Evolutionary conservation across 2,797 vertebrate genomes (phyloP).

Genomic region (Epinephelus malabaricus): DNA sequence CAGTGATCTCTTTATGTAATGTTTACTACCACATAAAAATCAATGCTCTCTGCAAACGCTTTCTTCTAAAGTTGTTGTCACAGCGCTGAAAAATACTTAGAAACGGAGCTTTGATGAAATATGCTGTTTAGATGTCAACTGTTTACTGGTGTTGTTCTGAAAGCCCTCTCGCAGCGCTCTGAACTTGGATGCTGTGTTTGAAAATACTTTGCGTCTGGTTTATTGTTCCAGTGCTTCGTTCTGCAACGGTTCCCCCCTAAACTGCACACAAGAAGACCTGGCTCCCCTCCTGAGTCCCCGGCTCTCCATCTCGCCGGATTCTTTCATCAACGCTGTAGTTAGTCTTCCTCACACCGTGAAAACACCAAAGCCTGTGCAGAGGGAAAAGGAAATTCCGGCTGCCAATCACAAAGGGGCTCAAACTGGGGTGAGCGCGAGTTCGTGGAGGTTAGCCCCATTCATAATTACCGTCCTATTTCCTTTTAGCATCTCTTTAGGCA

Average conservation of each 20-base stretch:
- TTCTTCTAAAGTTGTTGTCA: constrained; percentile 19
- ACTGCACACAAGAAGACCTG: constrained; percentile 45
- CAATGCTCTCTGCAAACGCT: constrained; percentile 16
- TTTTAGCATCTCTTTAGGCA: constrained; percentile 79
- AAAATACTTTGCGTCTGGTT: constrained; percentile 48
- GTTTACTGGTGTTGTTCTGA: constrained; percentile 33
- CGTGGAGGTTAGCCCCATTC: constrained; percentile 70
- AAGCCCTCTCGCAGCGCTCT: constrained; percentile 33
- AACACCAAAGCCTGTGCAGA: constrained; percentile 49
- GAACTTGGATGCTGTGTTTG: constrained; percentile 54
- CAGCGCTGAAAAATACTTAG: neutral
- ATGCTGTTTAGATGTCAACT: constrained; percentile 13
- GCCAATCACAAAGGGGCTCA: constrained; percentile 73
- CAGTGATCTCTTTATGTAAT: constrained; percentile 41
- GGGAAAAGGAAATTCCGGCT: constrained; percentile 61
- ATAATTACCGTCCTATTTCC: constrained; percentile 77
- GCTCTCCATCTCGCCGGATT: constrained; percentile 48
- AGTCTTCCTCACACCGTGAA: constrained; percentile 60
- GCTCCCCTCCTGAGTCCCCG: constrained; percentile 34
- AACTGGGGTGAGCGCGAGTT: constrained; percentile 71
- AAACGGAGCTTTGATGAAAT: constrained; percentile 24
- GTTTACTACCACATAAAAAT: constrained; percentile 39
- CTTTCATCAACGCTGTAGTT: constrained; percentile 53
- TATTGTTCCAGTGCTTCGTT: constrained; percentile 60
- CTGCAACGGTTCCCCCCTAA: constrained; percentile 22